These are phyloP conservation scores for Pollenia labialis DNA, from an alignment of 2,888 invertebrate genomes.

Conservation along the genomic window DNA sequence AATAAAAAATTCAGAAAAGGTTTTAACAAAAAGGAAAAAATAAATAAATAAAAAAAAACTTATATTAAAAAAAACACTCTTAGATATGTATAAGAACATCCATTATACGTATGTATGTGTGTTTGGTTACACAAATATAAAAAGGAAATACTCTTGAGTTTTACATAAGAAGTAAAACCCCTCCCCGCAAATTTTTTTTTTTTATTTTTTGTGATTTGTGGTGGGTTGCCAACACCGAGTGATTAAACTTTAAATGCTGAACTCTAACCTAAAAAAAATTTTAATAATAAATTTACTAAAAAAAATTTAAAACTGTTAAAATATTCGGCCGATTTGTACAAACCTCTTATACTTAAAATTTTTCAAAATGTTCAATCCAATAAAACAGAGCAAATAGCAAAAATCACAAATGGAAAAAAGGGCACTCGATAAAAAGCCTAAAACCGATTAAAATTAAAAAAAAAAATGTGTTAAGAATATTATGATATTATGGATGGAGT, in stretches of 20 bases:
- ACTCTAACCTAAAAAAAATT: no score
- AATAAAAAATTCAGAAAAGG: slow-evolving; percentile 24
- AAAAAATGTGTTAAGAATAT: no score
- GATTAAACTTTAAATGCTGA: neutral
- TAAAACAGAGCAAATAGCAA: no score
- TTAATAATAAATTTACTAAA: no score
- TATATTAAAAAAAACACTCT: slow-evolving; percentile 2
- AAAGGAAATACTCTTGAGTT: slow-evolving; percentile 55
- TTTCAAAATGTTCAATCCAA: no score
- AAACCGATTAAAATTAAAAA: no score
- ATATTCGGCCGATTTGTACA: no score
- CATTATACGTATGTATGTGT: neutral
- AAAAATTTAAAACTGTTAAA: no score
- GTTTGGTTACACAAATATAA: neutral
- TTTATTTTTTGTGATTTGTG: neutral
- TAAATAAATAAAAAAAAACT: slow-evolving; percentile 1
- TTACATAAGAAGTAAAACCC: slow-evolving; percentile 23
- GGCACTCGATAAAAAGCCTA: no score
- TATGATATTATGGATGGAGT: no score
- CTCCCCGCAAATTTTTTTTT: slow-evolving; percentile 10
- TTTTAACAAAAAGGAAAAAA: slow-evolving; percentile 5
- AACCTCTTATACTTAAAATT: no score
- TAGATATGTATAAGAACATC: neutral
- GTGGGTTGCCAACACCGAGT: neutral
- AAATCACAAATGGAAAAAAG: no score